Base-by-base conservation (phyloP, 2,113 vertebrate genomes). In the Eulemur rufifrons region DNA sequence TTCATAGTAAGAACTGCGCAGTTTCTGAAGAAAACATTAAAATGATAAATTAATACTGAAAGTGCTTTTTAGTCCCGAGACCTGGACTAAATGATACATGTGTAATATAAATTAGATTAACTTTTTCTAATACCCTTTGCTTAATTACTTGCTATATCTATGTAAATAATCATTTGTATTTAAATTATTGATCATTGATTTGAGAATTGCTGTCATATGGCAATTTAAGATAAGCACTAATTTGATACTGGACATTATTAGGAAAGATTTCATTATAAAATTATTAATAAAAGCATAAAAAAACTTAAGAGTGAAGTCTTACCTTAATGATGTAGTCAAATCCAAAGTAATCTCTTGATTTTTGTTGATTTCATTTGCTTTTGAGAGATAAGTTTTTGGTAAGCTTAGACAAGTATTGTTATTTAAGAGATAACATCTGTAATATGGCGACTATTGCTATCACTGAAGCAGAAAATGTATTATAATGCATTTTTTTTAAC, bases 21-120 rank as follows among this genome's bases (percentile, higher is more conserved):
- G 21, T 91, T 96, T 47, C 18, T 69, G 21, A 88, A 94, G 69
- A 87, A 54, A 50, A 87, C 76, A 69, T 95, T 95, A 91, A 94
- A 92, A 64, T 80, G 23, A 34, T 23, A 87, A 88, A 69, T 45
- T 66, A 76, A 77, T 94, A 68, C 13, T 34, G 39, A 54, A 83
- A 69, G 39, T 87, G 23, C 74, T 90, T 97, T 94, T 52, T n/a
- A n/a, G 59, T 83, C 39, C 42, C 47, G 50, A 69, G 63, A 83
- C 21, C 34, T 37, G 42, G 14, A 80, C n/a, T 89, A 89, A 95
- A 93, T 42, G n/a, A 61, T 64, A 20, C 20, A 23, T 63, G 14
- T 86, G 15, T 68, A 73, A 45, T 94, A 94, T 91, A 82, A 85
- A 59, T 87, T 86, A 63, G 32, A 66, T 91, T 54, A 69, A 63